Percentiles rank a stretch among this genome's conserved stretches.
Conservation (phyloP, 2,113 vertebrate genomes). For the Litocranius walleri region DNA sequence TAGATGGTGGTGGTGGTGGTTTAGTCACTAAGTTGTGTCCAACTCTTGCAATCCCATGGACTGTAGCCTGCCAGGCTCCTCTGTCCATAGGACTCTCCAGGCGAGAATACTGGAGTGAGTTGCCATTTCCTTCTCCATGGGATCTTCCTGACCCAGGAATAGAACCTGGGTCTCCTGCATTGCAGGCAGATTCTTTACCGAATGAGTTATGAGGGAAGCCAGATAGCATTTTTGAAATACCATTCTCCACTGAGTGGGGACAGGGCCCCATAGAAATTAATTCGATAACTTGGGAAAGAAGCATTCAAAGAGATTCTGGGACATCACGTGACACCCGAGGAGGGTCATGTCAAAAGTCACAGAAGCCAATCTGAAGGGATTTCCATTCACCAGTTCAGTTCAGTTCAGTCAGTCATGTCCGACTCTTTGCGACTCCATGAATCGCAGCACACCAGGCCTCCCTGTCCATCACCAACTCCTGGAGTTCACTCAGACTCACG, state of each 20-base stretch:
- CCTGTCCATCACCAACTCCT: no score
- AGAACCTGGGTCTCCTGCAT: background rate
- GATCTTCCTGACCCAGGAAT: background rate
- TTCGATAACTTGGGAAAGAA: background rate
- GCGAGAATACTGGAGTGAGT: background rate
- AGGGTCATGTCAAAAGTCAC: background rate
- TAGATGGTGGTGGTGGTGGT: background rate
- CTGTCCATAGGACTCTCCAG: background rate
- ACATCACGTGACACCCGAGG: rapidly evolving
- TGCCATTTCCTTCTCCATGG: background rate
- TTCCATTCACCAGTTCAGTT: background rate
- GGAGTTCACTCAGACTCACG: no score
- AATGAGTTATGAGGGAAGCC: background rate
- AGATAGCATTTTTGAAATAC: background rate
- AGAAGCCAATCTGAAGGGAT: background rate
- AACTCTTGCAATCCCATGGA: background rate
- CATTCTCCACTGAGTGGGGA: rapidly evolving
- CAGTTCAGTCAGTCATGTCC: no score
- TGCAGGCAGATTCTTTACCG: background rate
- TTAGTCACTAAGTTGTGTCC: background rate
- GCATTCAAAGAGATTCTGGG: background rate
- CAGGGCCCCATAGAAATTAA: background rate
- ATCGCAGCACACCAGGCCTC: no score
- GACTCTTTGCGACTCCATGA: no score
- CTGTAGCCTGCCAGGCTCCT: background rate